Evolutionary conservation across 2,113 vertebrate species (phyloP).

Genomic region (Oreochromis aureus): DNA sequence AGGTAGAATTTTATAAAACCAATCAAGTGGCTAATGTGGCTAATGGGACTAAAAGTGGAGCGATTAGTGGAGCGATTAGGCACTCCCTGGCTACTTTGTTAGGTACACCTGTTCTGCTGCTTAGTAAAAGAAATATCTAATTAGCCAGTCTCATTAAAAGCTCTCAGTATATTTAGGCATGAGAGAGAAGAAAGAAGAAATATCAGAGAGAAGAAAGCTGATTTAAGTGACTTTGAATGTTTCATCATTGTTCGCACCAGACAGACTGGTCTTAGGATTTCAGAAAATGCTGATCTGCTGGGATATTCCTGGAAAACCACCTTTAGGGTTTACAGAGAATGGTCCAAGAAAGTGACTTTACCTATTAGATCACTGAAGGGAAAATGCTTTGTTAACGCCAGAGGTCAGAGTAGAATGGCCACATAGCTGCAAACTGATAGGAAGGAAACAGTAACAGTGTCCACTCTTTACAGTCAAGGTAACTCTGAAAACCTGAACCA

Average conservation of each 20-base stretch:
- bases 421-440: fast-evolving
- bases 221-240: neutral
- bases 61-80: neutral
- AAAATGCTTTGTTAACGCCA: neutral
- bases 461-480: neutral
- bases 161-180: neutral
- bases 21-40: neutral
- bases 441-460: neutral
- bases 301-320: neutral
- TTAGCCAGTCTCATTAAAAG: neutral
- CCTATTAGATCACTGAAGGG: neutral
- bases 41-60: fast-evolving
- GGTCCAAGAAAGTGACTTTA: neutral
- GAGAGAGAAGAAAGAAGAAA: neutral
- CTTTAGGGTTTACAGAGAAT: neutral
- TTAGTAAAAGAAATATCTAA: neutral
- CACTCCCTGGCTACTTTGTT: neutral
- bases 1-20: neutral
- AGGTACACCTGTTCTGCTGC: neutral
- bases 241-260: neutral
- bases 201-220: neutral
- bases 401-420: fast-evolving
- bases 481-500: neutral
- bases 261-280: neutral
- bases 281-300: neutral